Percentiles rank a stretch among this genome's conserved stretches.
Evolutionary conservation across 2,113 vertebrate genomes (phyloP).

Genomic region (Meleagris gallopavo): DNA sequence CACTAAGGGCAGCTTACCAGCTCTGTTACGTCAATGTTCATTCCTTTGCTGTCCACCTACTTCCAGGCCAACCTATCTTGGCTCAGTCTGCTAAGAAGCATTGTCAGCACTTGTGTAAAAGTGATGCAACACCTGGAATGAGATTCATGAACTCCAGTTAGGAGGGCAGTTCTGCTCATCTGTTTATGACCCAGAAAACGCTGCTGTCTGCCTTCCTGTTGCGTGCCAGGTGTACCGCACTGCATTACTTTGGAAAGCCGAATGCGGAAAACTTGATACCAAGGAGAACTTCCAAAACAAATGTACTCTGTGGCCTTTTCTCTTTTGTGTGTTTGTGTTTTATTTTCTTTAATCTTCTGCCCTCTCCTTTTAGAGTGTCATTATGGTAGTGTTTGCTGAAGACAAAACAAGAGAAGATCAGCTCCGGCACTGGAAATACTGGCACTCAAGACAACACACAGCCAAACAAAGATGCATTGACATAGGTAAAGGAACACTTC

Average conservation of each 20-base stretch:
- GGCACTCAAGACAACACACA: constrained; percentile 98
- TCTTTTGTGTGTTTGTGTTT: background rate
- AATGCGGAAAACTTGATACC: background rate
- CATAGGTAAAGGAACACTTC: constrained; percentile 84
- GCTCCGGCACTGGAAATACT: constrained; percentile 98
- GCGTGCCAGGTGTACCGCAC: background rate
- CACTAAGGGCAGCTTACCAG: background rate
- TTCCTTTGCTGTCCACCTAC: constrained; percentile 55
- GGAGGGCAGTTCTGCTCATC: constrained; percentile 14
- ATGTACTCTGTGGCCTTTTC: background rate
- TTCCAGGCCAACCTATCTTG: constrained; percentile 47
- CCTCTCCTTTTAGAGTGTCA: constrained; percentile 86
- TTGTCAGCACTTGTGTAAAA: constrained; percentile 57
- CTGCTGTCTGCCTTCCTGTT: background rate
- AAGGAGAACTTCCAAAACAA: background rate
- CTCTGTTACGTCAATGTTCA: background rate
- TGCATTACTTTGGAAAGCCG: background rate
- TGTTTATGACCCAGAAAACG: constrained; percentile 37
- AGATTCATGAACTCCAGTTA: constrained; percentile 16
- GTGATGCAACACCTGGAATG: constrained; percentile 47
- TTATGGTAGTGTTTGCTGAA: constrained; percentile 98
- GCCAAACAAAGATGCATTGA: constrained; percentile 98
- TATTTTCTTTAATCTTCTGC: background rate
- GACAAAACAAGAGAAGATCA: constrained; percentile 98
- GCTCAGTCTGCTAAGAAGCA: constrained; percentile 6